These are phyloP conservation scores for Rhizoglyphus robini DNA, from an alignment of 1,140 invertebrate genomes.

Conservation along the genomic window DNA sequence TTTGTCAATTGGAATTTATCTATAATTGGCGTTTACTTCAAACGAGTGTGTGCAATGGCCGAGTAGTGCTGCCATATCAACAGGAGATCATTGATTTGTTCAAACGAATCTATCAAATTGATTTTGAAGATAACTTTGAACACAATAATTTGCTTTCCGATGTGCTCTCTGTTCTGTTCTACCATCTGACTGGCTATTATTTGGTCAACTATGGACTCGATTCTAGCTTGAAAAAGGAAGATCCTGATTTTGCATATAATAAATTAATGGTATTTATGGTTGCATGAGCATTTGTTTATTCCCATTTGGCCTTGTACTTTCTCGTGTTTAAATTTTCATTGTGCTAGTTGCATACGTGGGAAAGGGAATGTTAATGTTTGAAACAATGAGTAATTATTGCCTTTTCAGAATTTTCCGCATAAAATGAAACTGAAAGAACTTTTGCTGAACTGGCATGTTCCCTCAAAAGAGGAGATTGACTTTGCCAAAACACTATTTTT, in stretches of 20 bases:
- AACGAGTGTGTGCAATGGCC: not conserved
- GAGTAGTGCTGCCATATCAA: not conserved
- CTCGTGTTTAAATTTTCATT: too few species aligned
- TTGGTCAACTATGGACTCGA: not conserved
- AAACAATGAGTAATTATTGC: too few species aligned
- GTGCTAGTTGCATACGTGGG: too few species aligned
- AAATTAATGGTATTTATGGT: not conserved
- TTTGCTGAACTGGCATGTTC: too few species aligned
- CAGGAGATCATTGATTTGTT: not conserved
- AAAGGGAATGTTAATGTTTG: too few species aligned
- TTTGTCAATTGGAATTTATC: not conserved
- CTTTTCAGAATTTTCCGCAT: too few species aligned
- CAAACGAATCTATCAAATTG: not conserved
- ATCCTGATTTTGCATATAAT: not conserved
- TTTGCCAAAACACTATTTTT: too few species aligned
- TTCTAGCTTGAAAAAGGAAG: not conserved
- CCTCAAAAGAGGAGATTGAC: too few species aligned
- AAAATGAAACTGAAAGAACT: too few species aligned
- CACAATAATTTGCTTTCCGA: not conserved
- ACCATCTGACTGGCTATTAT: not conserved
- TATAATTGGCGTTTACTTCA: not conserved
- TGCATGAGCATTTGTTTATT: not conserved
- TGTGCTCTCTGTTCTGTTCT: not conserved
- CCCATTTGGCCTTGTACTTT: not conserved
- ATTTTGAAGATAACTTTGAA: slow-evolving; percentile 3